Percentiles rank a stretch among this genome's conserved stretches.
phyloP scores from a whole-genome alignment of 2,113 vertebrate genomes.

The Ifrita kowaldi region DNA sequence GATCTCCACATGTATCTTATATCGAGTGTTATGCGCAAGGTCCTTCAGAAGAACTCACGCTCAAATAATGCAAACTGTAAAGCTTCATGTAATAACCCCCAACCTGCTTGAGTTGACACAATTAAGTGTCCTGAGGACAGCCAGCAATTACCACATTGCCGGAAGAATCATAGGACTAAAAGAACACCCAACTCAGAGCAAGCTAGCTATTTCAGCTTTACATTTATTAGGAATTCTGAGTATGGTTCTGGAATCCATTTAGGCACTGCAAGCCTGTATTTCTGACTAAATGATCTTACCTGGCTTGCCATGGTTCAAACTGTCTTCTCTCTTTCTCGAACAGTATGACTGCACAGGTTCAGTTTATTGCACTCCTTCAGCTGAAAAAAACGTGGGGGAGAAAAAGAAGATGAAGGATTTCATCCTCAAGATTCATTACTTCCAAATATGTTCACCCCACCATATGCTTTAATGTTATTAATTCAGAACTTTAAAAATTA shows the following conservation, averaged over 20 bases:
- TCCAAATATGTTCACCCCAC: not conserved
- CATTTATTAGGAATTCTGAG: constrained; percentile 21
- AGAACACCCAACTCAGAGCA: constrained; percentile 29
- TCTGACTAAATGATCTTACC: constrained; percentile 60
- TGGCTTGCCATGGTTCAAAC: constrained; percentile 59
- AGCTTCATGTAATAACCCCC: not conserved
- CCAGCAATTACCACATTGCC: not conserved
- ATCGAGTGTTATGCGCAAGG: not conserved
- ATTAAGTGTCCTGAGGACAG: constrained; percentile 25
- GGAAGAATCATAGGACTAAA: not conserved
- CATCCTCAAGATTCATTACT: not conserved
- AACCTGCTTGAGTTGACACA: not conserved
- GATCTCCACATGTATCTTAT: not conserved
- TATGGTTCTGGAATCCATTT: constrained; percentile 6
- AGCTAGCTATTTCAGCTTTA: constrained; percentile 53
- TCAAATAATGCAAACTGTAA: constrained; percentile 21
- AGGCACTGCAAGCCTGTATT: constrained; percentile 17
- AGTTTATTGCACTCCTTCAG: not conserved
- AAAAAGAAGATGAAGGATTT: not conserved
- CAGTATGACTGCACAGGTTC: not conserved
- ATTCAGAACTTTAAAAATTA: not conserved
- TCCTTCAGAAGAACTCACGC: constrained; percentile 43
- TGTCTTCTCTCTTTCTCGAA: not conserved
- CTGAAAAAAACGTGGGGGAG: not conserved
- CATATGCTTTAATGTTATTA: not conserved